Percentiles rank a stretch among this genome's conserved stretches.
Evolutionary conservation across 2,888 invertebrate species (phyloP).

Genomic region (Agriotes lineatus): DNA sequence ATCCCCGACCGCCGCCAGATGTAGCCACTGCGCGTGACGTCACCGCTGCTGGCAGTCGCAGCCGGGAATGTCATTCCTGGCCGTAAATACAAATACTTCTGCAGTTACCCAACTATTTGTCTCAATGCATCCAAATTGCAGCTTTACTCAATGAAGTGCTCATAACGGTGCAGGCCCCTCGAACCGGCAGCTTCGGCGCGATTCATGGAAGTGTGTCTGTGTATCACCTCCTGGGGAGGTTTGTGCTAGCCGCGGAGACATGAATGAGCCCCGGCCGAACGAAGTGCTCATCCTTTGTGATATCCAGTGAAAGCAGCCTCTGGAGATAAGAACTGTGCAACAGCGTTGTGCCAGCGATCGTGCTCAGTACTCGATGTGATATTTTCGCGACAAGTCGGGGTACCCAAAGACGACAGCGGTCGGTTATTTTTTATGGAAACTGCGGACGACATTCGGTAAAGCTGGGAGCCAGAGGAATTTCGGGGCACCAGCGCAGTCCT

Average conservation of each 20-base stretch:
- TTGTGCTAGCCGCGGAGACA: neutral
- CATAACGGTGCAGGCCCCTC: too few species aligned
- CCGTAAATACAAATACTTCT: slow-evolving; percentile 9
- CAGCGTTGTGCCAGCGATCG: neutral
- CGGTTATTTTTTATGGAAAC: neutral
- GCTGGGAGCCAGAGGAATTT: slow-evolving; percentile 25
- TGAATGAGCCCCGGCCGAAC: neutral
- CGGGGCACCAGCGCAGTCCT: slow-evolving; percentile 23
- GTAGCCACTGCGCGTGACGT: slow-evolving; percentile 26
- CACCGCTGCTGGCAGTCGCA: slow-evolving; percentile 18
- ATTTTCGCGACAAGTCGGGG: neutral
- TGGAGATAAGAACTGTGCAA: slow-evolving; percentile 3
- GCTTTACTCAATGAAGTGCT: neutral
- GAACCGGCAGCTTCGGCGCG: too few species aligned
- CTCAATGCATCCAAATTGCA: neutral
- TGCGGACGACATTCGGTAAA: slow-evolving; percentile 1
- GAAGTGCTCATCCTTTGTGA: slow-evolving; percentile 5
- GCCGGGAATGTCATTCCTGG: slow-evolving; percentile 8
- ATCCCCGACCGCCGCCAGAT: slow-evolving; percentile 60
- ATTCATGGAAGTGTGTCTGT: slow-evolving; percentile 11
- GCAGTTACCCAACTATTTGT: neutral
- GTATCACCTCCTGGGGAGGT: slow-evolving; percentile 2
- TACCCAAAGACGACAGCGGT: neutral
- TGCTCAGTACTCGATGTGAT: slow-evolving; percentile 16
- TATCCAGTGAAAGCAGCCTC: neutral